phyloP scores from a whole-genome alignment of 2,113 vertebrate species.

The Phyllostomus hastatus region DNA sequence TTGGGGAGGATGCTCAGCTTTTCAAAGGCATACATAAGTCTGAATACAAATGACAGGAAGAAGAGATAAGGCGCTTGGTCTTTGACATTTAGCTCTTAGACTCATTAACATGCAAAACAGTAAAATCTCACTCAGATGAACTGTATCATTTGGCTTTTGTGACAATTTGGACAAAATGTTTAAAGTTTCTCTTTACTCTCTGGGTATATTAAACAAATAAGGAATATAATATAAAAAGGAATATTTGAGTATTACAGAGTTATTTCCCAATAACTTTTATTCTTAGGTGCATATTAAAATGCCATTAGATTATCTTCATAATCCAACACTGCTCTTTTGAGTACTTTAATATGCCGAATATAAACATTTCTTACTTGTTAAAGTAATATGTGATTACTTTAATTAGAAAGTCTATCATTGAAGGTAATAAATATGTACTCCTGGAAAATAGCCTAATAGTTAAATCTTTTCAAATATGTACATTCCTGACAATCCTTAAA shows the following conservation, averaged over 20 bases:
- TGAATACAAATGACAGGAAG: neutral
- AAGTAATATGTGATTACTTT: conserved; percentile 33
- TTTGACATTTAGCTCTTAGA: neutral
- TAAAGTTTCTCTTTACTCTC: conserved; percentile 32
- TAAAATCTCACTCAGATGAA: neutral
- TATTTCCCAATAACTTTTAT: neutral
- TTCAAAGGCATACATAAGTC: neutral
- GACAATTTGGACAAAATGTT: conserved; percentile 1
- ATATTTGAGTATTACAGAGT: neutral
- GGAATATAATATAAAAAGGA: neutral
- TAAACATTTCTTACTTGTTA: neutral
- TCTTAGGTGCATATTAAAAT: neutral
- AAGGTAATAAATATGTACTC: neutral
- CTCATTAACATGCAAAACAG: neutral
- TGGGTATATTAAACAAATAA: neutral
- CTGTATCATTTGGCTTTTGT: conserved; percentile 1
- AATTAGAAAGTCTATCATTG: neutral
- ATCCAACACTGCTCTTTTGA: neutral
- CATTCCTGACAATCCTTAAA: neutral
- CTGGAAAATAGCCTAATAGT: neutral
- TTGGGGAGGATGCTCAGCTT: neutral
- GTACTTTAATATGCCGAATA: neutral
- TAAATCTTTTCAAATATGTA: neutral
- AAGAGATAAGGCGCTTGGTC: neutral
- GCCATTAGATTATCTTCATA: neutral